Evolutionary conservation across 2,888 invertebrate genomes (phyloP), one percentile per base, ranked within the genome.

Genomic region (Dasypolia templi): DNA sequence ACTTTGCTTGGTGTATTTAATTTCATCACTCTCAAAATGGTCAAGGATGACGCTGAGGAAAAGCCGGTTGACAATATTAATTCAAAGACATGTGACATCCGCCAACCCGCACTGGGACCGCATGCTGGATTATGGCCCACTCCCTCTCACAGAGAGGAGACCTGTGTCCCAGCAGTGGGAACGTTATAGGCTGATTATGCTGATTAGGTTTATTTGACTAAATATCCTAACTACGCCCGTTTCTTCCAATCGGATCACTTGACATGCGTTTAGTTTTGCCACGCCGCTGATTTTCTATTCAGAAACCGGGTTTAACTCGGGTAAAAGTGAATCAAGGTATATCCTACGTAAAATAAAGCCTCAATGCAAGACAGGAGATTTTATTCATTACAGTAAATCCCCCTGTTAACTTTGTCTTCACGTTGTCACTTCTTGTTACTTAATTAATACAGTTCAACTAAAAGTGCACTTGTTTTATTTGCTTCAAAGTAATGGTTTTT

Each of bases 361-460:
- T 32, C n/a, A 63, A 22, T 46, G 22, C 22, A 32, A 46, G 7
- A 39, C 19, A 58, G 12, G n/a, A 53, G 53, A 51, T 78, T 59
- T 74, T 75, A 65, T 75, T 63, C 56, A 69, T 75, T 65, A 58
- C 66, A 64, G 12, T 71, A 76, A 67, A 17, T 22, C 26, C 29
- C 19, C 19, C 58, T 64, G 71, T 79, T 77, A 69, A 72, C 78
- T 65, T 79, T 81, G 66, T 86, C 79, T 83, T 82, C 67, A 62
- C 76, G 55, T 79, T 87, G 80, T 85, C 81, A 81, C 85, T 84
- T 88, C 85, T 86, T 89, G 90, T 91, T 92, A n/a, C n/a, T n/a
- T n/a, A 87, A 87, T 87, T 89, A 89, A 90, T 90, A 91, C 88
- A 89, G 86, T 86, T 81, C 73, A 68, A 81, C 81, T 77, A 82